Evolutionary conservation across 2,888 invertebrate genomes (phyloP).

Genomic region (Crossocerus cetratus): DNA sequence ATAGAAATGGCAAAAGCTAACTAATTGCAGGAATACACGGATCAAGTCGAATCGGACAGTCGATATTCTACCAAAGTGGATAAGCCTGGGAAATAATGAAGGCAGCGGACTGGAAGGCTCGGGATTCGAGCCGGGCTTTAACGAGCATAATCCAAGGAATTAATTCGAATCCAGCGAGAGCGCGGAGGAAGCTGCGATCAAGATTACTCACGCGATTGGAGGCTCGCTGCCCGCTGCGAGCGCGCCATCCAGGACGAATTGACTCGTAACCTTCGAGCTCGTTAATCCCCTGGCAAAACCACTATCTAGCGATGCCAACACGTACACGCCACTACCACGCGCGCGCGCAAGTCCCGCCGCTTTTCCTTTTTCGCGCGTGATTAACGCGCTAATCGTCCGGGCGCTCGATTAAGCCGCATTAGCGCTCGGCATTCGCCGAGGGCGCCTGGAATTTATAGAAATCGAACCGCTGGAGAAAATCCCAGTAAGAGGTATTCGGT

Average conservation of each 20-base stretch:
- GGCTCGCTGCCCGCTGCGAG: neutral
- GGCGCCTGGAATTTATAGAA: neutral
- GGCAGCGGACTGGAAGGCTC: no score
- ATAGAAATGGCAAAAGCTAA: no score
- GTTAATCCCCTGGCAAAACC: slow-evolving; percentile 1
- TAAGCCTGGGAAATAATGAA: no score
- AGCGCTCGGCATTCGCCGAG: neutral
- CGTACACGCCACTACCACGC: neutral
- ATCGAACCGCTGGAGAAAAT: neutral
- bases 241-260: neutral
- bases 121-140: neutral
- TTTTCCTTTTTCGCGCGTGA: slow-evolving; percentile 1
- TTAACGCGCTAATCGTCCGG: slow-evolving; percentile 3
- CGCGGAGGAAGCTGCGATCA: slow-evolving; percentile 1
- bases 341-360: neutral
- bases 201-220: slow-evolving; percentile 1
- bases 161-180: slow-evolving; percentile 3
- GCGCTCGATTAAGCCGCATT: slow-evolving; percentile 3
- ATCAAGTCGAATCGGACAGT: neutral
- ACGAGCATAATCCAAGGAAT: neutral
- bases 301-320: neutral
- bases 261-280: slow-evolving; percentile 5
- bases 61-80: no score
- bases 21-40: neutral
- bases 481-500: neutral